Evolutionary conservation across 2,113 vertebrate species (phyloP).

Genomic region (Lathamus discolor): DNA sequence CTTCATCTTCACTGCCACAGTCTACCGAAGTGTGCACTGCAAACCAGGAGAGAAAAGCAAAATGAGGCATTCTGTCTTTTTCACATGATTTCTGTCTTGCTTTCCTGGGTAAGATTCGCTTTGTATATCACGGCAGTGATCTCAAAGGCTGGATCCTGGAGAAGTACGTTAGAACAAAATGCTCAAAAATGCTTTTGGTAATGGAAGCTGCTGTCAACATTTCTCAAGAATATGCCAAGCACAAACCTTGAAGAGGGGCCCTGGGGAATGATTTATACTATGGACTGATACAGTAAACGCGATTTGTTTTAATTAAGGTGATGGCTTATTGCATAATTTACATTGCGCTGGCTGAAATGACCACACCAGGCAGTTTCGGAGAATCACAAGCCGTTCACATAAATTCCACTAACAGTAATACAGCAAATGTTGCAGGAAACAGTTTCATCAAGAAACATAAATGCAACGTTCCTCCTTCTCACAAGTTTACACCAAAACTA

Average conservation of each 20-base stretch:
- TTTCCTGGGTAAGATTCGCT: not conserved
- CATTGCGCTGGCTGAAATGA: conserved; percentile 64
- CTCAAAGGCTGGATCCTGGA: not conserved
- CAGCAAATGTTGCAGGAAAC: conserved; percentile 61
- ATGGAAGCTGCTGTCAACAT: conserved; percentile 68
- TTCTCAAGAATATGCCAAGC: conserved; percentile 57
- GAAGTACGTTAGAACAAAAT: conserved; percentile 31
- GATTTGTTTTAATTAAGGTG: conserved; percentile 79
- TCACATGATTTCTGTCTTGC: not conserved
- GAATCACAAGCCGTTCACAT: conserved; percentile 68
- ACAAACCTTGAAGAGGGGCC: conserved; percentile 56
- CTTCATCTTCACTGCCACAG: not conserved
- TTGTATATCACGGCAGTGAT: not conserved
- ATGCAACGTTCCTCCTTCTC: conserved; percentile 13
- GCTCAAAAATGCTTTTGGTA: conserved; percentile 42
- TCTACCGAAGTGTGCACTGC: not conserved
- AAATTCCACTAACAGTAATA: conserved; percentile 71
- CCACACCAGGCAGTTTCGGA: conserved; percentile 64
- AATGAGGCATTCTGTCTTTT: not conserved
- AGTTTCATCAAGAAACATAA: conserved; percentile 34
- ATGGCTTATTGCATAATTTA: conserved; percentile 78
- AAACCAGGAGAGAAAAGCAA: not conserved
- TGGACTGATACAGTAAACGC: conserved; percentile 64
- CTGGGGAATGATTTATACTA: conserved; percentile 69
- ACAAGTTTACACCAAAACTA: not conserved